Conservation (phyloP, 1,140 invertebrate species). For the Drusus annulatus region DNA sequence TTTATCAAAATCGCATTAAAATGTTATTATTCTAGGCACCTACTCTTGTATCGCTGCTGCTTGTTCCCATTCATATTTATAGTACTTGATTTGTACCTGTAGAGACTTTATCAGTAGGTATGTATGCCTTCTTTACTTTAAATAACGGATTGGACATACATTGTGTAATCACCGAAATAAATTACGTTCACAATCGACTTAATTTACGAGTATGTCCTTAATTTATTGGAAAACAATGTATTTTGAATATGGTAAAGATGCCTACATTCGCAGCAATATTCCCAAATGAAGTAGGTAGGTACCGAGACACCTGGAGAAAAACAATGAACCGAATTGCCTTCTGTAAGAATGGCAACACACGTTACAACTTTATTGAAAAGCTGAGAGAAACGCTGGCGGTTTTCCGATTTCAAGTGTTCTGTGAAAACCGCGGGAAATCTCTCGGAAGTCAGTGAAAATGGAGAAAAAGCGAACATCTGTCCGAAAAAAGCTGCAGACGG, state of each 20-base stretch:
- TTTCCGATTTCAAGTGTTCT: background rate
- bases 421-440: background rate
- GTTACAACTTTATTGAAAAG: background rate
- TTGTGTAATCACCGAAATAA: no score
- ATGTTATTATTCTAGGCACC: background rate
- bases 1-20: background rate
- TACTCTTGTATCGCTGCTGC: background rate
- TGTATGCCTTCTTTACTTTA: no score
- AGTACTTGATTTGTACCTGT: no score
- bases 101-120: no score
- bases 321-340: background rate
- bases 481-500: conserved; percentile 11
- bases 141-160: no score
- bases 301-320: background rate
- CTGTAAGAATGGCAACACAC: background rate
- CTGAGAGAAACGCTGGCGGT: background rate
- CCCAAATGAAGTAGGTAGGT: background rate
- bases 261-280: background rate
- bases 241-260: no score
- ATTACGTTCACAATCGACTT: no score
- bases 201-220: no score
- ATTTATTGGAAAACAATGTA: no score
- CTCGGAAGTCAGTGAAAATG: conserved; percentile 13
- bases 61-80: no score
- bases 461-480: conserved; percentile 34